Percentiles rank a stretch among this genome's conserved stretches.
Evolutionary conservation across 2,888 invertebrate species (phyloP).

Genomic region (Cantharis nigra): DNA sequence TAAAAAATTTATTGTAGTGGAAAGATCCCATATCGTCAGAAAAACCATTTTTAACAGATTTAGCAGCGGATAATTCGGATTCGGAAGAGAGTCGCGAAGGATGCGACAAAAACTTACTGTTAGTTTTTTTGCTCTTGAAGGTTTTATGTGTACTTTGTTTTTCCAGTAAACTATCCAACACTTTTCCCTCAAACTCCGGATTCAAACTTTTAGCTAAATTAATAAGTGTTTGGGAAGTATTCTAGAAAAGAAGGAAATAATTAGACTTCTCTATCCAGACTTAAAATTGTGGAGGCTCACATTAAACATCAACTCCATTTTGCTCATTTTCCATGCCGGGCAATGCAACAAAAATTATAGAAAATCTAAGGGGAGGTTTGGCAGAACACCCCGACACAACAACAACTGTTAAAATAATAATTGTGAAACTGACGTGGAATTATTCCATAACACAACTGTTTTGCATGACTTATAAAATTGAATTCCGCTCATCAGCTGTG

Average conservation of each 20-base stretch:
- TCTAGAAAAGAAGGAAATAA: background rate
- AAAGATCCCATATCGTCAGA: background rate
- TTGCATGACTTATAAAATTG: background rate
- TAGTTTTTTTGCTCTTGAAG: background rate
- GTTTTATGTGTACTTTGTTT: background rate
- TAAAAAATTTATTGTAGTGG: background rate
- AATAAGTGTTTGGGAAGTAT: constrained; percentile 8
- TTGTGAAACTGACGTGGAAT: background rate
- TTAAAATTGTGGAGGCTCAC: constrained; percentile 6
- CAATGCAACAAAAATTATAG: background rate
- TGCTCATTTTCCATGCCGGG: background rate
- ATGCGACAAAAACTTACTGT: constrained; percentile 19
- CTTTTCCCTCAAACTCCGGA: background rate
- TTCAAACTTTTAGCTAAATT: constrained; percentile 13
- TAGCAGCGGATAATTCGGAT: background rate
- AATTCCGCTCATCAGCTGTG: background rate
- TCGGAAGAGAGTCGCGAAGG: constrained; percentile 19
- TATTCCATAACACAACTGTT: background rate
- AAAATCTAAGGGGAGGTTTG: background rate
- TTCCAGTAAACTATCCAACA: constrained; percentile 3
- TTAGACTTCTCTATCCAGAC: background rate
- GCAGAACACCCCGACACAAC: background rate
- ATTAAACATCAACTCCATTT: background rate
- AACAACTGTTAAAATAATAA: background rate
- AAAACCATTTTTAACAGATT: constrained; percentile 1